Base-by-base conservation (phyloP, 2,888 invertebrate genomes). In the Pediacus dermestoides region DNA sequence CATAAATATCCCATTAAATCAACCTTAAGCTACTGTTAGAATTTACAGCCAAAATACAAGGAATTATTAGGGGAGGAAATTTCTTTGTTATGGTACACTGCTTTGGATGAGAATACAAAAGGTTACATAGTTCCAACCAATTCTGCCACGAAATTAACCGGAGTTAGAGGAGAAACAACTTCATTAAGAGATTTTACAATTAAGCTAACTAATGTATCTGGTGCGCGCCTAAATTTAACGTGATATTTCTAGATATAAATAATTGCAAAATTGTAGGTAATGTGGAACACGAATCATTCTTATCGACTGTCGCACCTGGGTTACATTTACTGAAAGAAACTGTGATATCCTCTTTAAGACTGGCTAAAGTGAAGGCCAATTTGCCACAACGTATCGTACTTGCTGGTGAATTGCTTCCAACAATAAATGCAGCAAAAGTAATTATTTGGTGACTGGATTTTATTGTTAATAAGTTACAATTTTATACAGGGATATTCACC, bases 31-130 rank as follows among this genome's bases (percentile, higher is more conserved):
- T 18, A 6, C 18, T 18, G n/a, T 23, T 23, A 23, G 23, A 10
- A 23, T 6, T 44, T 45, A 21, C 28, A 59, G 53, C 30, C 48
- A 4, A 44, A 48, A 12, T 45, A 43, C 33, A 43, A 50, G 35
- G 36, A 46, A n/a, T 8, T 11, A 6, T 27, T 41, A 6, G 12
- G 13, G 10, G 71, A 74, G 23, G 76, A 77, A 1, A 74, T 85
- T 12, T 82, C 85, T 0, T 55, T 92, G 0, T 70, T 91, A 10
- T 89, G 89, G 80, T 92, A 92, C 61, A 78, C 80, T 1, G 89
- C 88, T 0, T 69, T 91, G 6, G 93, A 93, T 58, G 85, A 85
- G 52, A 76, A 74, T 47, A 77, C 78, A 0, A 74, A 76, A 46
- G 81, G 82, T 1, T 71, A 71, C 48, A 72, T 78, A 8, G 70